Evolutionary conservation across 2,888 invertebrate genomes (phyloP), one percentile per base, ranked within the genome.

Genomic region (Limenitis camilla): DNA sequence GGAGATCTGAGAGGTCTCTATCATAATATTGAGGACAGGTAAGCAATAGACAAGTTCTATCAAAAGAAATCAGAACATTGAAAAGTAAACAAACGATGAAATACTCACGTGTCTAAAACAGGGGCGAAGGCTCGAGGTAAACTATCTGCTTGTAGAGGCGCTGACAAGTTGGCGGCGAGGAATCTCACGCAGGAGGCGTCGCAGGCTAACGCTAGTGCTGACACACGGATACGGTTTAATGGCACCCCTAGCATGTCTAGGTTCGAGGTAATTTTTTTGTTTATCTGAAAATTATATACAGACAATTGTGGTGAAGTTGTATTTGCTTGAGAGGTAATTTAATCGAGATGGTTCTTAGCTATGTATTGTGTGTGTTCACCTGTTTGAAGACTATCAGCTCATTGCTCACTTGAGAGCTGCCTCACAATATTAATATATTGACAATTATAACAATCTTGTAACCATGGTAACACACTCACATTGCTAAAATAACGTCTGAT

Each of bases 191-290:
- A 74, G 32, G 66, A 63, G 5, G 68, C 74, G 43, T 76, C 78
- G 64, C 81, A 81, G 11, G 78, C 73, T 39, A 84, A 55, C 56
- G 84, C 84, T 2, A 80, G 59, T 29, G 74, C 81, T 48, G 60
- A 60, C 49, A 75, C 81, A 4, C 78, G 72, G 32, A 71, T 70
- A 0, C 82, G 71, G 1, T 59, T 49, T n/a, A 74, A 46, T 39
- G 67, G 43, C 5, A 79, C 58, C 0, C 83, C 81, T 5, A 84
- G 64, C 0, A 61, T 59, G 1, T 67, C 62, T 11, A 82, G 67
- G 0, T 64, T 67, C 0, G 79, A 69, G 1, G 74, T 75, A 29
- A 82, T 59, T 59, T 78, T 78, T 0, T 68, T 79, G 66, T 70
- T 75, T 53, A 84, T 62, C 59, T 61, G 52, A 1, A 45, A 44